Base-by-base conservation (phyloP, 30 jellyfish, hydroid and myxozoan genomes). In the Rhopilema esculentum region DNA sequence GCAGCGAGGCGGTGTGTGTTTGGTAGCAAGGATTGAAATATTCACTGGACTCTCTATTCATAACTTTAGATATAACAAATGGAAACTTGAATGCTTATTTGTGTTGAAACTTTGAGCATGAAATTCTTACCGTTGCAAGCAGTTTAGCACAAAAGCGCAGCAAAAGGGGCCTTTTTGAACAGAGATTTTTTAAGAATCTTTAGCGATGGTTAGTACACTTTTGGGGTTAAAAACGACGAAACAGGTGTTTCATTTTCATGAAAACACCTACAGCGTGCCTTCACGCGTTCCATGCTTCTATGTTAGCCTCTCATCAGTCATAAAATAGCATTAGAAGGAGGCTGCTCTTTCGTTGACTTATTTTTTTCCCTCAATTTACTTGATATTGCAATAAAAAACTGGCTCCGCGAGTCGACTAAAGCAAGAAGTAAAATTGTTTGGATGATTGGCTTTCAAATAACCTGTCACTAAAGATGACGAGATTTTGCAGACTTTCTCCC, bases 1-100 rank as follows among this genome's bases (percentile, higher is more conserved):
- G 82, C 93, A 72, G 74, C 93, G 87, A 84, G 93, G 79, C 93
- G 93, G 65, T 61, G 64, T 72, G 86, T 84, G 93, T 84, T 84
- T 84, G 93, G 93, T 84, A 84, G 79, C 78, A 32, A 33, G 74
- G 57, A 66, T 70, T 84, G 87, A 84, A 84, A 84, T 73, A 72
- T 84, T 84, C 93, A 84, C 93, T 84, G 93, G 87, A 66, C 84
- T 31, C 61, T 16, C 87, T 84, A 84, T 84, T 84, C 87, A 84
- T 20, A 33, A 27, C 50, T 84, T 57, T 26, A 71, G 87, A 70
- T 72, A 84, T 84, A 84, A 71, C 67, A 84, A 71, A 84, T 84
- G 63, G 62, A 40, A 65, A 49, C 20, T 23, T 71, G 72, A 84
- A 70, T 71, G 66, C 78, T 9, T 68, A 84, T 84, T 84, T 65